These are phyloP conservation scores for Erebia palarica DNA, from an alignment of 2,888 invertebrate species.

Conservation along the genomic window DNA sequence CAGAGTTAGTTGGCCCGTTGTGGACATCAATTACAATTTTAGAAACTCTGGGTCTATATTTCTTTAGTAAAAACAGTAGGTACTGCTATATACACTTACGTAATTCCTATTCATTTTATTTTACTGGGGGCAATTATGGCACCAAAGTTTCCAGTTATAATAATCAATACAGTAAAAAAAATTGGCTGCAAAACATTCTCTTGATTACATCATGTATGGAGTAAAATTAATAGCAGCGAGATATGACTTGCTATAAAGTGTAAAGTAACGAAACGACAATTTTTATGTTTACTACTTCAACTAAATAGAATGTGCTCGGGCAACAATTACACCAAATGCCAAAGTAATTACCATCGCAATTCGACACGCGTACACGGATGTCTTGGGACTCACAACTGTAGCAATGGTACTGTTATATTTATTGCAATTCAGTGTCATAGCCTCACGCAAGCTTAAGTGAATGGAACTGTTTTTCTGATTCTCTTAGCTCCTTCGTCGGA, in stretches of 20 bases:
- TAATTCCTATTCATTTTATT: too few relatives aligned
- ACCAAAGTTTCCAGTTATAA: background rate
- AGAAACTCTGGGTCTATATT: too few relatives aligned
- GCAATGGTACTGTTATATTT: conserved; percentile 30
- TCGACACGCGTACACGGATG: conserved; percentile 37
- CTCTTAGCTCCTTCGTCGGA: background rate
- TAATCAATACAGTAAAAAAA: background rate
- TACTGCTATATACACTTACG: too few relatives aligned
- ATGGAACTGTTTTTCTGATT: background rate
- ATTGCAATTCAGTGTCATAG: conserved; percentile 31
- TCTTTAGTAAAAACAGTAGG: too few relatives aligned
- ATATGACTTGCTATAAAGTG: conserved; percentile 5
- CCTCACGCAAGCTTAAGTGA: conserved; percentile 28
- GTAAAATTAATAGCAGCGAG: conserved; percentile 4
- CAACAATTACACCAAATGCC: conserved; percentile 40
- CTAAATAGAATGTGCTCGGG: conserved; percentile 29
- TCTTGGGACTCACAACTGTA: conserved; percentile 27
- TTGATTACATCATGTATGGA: conserved; percentile 5
- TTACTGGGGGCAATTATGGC: too few relatives aligned
- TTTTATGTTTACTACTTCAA: conserved; percentile 17
- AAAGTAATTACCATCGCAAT: conserved; percentile 42
- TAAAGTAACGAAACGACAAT: conserved; percentile 10
- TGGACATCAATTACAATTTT: background rate
- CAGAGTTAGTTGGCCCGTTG: background rate
- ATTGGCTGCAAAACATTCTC: background rate